Base-by-base conservation (phyloP, 2,888 invertebrate genomes). In the Cryptus armator region DNA sequence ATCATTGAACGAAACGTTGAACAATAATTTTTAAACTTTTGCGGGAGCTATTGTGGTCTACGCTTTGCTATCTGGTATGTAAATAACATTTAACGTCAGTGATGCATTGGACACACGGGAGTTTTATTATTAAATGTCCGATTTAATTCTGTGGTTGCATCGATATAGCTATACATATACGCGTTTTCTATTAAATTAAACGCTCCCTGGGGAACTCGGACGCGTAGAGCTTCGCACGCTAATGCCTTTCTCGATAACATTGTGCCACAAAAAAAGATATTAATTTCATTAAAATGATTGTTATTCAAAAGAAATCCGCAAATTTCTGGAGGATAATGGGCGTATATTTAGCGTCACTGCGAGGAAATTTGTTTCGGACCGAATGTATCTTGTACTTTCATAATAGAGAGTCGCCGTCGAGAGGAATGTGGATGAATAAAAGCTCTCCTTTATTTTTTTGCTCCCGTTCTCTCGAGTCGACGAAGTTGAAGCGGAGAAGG, bases 1-100 rank as follows among this genome's bases (percentile, higher is more conserved):
- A 68, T 29, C 64, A 67, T 72, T 12, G 56, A 74, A 44, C 66
- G 43, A 37, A 9, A 14, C 7, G 43, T 14, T 10, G 44, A 67
- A 56, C 75, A 74, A 67, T 74, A 14, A 56, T 81, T 67, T 81
- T 74, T n/a, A 19, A 74, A 48, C 59, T 68, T 48, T 68, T n/a
- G 10, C 74, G 14, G 5, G 43, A 12, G 14, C 51, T 19, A 32
- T 29, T 64, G 10, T 62, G 29, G 7, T 37, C 29, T 3, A 29
- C 12, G 14, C 32, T 3, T 14, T 48, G 16, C 24, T 32, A 19
- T 59, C 70, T 70, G n/a, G n/a, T 70, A 16, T 56, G 43, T 70
- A 70, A 46, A 59, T 32, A 24, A 70, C 19, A 16, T 70, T 75
- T 75, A 64, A 64, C 70, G 70, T 44, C 78, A 32, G 43, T 70